Evolutionary conservation across 1,140 invertebrate genomes (phyloP).

Genomic region (Lasioglossum baleicum): DNA sequence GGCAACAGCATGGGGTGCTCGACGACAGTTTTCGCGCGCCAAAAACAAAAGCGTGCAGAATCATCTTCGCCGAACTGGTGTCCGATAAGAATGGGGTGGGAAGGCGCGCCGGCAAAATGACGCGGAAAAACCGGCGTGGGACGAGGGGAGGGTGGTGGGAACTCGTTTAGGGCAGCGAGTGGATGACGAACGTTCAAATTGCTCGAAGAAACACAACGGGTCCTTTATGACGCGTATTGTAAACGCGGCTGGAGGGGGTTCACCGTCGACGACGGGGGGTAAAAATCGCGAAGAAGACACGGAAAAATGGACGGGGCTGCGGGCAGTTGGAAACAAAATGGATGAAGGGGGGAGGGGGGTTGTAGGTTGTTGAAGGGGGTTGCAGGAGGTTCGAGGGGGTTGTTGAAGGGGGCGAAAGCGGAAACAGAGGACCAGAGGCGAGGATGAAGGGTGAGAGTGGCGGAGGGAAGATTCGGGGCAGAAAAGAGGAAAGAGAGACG

Average conservation of each 20-base stretch:
- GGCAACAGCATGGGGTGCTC: too few relatives aligned
- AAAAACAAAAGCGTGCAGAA: too few relatives aligned
- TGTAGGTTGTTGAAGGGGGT: background rate
- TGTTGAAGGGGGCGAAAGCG: slow-evolving; percentile 30
- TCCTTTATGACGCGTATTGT: slow-evolving; percentile 36
- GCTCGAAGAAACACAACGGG: slow-evolving; percentile 32
- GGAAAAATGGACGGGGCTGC: slow-evolving; percentile 26
- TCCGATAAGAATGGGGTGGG: background rate
- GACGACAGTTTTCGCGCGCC: too few relatives aligned
- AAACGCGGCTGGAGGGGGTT: background rate
- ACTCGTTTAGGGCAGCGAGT: slow-evolving; percentile 2
- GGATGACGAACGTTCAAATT: slow-evolving; percentile 31
- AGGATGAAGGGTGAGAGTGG: too few relatives aligned
- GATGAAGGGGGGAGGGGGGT: background rate
- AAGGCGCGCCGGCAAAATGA: background rate
- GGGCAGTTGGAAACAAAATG: slow-evolving; percentile 15
- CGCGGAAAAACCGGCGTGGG: background rate
- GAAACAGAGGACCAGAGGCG: background rate
- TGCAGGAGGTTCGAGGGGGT: slow-evolving; percentile 27
- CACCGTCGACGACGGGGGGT: slow-evolving; percentile 7
- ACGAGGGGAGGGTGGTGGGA: background rate
- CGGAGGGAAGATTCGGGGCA: background rate
- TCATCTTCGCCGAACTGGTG: too few relatives aligned
- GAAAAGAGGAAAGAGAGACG: slow-evolving; percentile 18
- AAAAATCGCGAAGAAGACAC: slow-evolving; percentile 21